A percentile compares a stretch with the other conserved stretches of the same genome.
phyloP scores from a whole-genome alignment of 2,113 vertebrate species.

The Guaruba guarouba region DNA sequence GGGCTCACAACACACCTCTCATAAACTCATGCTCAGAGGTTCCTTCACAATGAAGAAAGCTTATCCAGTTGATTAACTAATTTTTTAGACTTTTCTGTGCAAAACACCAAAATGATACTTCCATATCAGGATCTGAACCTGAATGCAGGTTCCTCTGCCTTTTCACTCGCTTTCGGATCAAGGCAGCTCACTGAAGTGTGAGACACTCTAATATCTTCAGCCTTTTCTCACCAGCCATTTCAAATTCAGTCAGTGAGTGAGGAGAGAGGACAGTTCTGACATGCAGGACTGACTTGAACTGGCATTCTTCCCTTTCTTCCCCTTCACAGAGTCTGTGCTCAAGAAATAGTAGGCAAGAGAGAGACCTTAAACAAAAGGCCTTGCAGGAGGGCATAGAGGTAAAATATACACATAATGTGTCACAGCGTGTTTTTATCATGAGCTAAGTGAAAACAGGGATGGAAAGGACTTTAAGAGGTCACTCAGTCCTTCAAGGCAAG shows the following conservation, averaged over 20 bases:
- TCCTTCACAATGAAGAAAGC: neutral
- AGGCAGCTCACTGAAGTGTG: neutral
- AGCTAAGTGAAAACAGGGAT: neutral
- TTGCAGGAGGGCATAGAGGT: neutral
- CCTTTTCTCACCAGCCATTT: neutral
- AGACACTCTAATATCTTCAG: neutral
- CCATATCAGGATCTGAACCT: neutral
- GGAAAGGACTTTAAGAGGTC: neutral
- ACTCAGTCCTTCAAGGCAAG: neutral
- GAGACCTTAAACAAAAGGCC: neutral
- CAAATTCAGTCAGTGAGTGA: neutral
- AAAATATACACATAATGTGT: neutral
- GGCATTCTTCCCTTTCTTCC: neutral
- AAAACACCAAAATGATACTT: neutral
- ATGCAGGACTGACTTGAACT: neutral
- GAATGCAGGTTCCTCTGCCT: neutral
- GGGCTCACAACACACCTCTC: neutral
- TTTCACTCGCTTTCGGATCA: neutral
- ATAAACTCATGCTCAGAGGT: neutral
- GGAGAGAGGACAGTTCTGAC: neutral
- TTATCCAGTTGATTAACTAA: neutral
- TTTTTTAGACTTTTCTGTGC: conserved; percentile 25
- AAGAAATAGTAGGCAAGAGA: neutral
- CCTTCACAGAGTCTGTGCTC: neutral
- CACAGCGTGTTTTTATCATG: neutral